A percentile compares a stretch with the other conserved stretches of the same genome.
These are phyloP conservation scores for Platanista minor DNA, from an alignment of 2,113 vertebrate genomes.

Conservation along the genomic window DNA sequence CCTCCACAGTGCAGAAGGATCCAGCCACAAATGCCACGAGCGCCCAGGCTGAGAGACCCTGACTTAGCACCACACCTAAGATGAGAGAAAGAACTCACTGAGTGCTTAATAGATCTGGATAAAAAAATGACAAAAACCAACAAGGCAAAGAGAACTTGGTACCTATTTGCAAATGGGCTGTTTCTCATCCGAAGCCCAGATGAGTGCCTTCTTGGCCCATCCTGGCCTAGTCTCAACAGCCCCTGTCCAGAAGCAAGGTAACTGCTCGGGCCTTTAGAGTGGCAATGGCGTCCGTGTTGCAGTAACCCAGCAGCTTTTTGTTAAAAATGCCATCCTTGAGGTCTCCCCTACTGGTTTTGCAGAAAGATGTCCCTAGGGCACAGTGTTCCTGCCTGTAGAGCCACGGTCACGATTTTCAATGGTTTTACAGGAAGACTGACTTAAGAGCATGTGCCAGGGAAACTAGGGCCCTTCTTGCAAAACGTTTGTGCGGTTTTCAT, in stretches of 20 bases:
- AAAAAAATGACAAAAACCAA: background rate
- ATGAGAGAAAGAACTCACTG: background rate
- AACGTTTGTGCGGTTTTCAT: background rate
- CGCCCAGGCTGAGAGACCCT: background rate
- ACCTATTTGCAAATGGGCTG: background rate
- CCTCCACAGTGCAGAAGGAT: background rate
- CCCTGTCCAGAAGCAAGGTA: background rate
- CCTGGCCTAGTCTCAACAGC: background rate
- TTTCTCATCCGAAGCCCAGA: background rate
- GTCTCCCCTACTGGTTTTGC: background rate
- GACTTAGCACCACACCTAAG: background rate
- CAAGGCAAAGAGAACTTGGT: background rate
- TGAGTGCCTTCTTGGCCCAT: background rate
- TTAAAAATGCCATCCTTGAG: background rate
- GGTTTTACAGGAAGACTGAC: background rate
- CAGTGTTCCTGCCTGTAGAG: background rate
- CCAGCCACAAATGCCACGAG: fast-evolving
- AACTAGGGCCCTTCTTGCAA: background rate
- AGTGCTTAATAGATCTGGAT: background rate
- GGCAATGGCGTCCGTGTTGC: background rate
- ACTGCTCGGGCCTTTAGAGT: background rate
- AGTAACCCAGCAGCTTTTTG: background rate
- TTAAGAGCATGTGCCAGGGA: background rate
- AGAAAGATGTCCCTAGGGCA: background rate
- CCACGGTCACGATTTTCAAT: background rate